Evolutionary conservation across 2,797 vertebrate species (phyloP).

Genomic region (Chelon auratus): DNA sequence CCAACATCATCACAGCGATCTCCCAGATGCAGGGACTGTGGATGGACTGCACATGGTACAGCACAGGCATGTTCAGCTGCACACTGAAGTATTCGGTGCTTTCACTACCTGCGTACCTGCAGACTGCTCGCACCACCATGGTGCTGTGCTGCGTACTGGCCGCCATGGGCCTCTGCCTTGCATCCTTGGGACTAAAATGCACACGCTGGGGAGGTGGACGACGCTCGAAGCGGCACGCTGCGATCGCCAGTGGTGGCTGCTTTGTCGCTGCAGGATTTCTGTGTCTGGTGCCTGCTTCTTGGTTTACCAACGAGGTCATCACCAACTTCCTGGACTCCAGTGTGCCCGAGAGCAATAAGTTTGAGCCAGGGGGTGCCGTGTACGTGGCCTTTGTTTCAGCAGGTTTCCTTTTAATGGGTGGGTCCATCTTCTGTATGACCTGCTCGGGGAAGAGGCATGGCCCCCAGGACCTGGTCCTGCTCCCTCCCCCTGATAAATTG

Average conservation of each 20-base stretch:
- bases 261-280: constrained; percentile 90
- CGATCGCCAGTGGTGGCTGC: constrained; percentile 90
- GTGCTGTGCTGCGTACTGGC: constrained; percentile 93
- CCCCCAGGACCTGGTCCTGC: constrained; percentile 84
- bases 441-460: constrained; percentile 87
- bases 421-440: constrained; percentile 92
- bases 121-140: constrained; percentile 94
- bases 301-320: constrained; percentile 96
- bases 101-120: constrained; percentile 90
- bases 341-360: constrained; percentile 92
- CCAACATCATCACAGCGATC: constrained; percentile 94
- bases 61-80: constrained; percentile 98
- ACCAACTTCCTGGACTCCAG: constrained; percentile 91
- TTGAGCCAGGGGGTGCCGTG: constrained; percentile 93
- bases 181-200: constrained; percentile 93
- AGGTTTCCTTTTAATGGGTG: constrained; percentile 88
- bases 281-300: constrained; percentile 92
- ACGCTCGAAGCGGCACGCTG: constrained; percentile 88
- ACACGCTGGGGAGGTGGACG: constrained; percentile 90
- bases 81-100: constrained; percentile 91
- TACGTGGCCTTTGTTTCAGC: constrained; percentile 94
- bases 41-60: constrained; percentile 99
- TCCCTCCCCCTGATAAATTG: constrained; percentile 84
- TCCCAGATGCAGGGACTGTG: constrained; percentile 96
- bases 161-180: constrained; percentile 90